phyloP scores from a whole-genome alignment of 53 echinoderm and acorn worm genomes.

The Crossaster papposus region DNA sequence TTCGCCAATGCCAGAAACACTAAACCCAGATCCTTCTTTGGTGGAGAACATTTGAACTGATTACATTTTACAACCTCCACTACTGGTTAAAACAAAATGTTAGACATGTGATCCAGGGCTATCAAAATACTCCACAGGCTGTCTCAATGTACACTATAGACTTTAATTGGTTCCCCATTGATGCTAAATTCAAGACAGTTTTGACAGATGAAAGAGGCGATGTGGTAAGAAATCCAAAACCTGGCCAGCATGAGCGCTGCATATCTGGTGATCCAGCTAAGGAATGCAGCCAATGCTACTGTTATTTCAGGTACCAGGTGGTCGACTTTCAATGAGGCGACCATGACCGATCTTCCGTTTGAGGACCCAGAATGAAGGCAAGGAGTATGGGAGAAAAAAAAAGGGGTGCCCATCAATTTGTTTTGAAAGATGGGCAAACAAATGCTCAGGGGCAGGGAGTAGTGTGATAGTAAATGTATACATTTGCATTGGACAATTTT shows the following conservation, averaged over 20 bases:
- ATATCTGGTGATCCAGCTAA: conserved; percentile 28
- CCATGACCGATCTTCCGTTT: conserved; percentile 21
- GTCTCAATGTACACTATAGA: background rate
- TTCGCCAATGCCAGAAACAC: too few species aligned
- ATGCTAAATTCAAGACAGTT: conserved; percentile 40
- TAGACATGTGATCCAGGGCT: too few species aligned
- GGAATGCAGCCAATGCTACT: background rate
- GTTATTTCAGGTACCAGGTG: conserved; percentile 59
- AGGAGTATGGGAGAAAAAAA: background rate
- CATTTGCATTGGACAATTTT: background rate
- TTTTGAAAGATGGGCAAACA: background rate
- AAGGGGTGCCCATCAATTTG: conserved; percentile 4
- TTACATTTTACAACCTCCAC: too few species aligned
- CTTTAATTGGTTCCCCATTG: conserved; percentile 15
- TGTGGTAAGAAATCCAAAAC: conserved; percentile 1
- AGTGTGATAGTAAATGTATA: conserved; percentile 27
- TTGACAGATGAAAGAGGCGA: conserved; percentile 46
- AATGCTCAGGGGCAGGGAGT: background rate
- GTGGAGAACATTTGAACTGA: background rate
- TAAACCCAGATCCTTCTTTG: conserved; percentile 5
- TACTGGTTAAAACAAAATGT: too few species aligned
- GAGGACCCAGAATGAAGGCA: background rate
- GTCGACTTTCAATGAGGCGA: conserved; percentile 6
- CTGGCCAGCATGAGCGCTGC: background rate
- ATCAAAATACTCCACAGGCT: conserved; percentile 4